These are phyloP conservation scores for Syritta pipiens DNA, from an alignment of 2,888 invertebrate genomes.

Conservation along the genomic window DNA sequence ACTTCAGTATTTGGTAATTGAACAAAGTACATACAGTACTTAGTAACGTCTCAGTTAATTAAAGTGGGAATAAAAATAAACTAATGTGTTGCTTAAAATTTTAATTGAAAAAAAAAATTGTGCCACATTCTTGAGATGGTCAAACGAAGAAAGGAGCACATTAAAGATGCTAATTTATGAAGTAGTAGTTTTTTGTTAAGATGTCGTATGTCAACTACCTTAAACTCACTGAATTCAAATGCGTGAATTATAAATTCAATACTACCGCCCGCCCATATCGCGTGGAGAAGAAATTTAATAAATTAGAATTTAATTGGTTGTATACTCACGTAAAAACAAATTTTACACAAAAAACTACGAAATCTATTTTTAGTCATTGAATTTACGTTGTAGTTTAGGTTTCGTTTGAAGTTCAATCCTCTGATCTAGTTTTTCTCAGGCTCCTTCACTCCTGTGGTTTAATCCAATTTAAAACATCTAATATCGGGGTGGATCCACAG, in stretches of 20 bases:
- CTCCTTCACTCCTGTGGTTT: too few relatives aligned
- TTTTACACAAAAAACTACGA: background rate
- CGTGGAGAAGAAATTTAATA: background rate
- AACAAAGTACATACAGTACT: too few relatives aligned
- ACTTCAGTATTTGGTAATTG: constrained; percentile 40
- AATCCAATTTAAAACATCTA: too few relatives aligned
- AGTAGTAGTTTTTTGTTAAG: constrained; percentile 1
- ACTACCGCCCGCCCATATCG: background rate
- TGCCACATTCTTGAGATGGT: too few relatives aligned
- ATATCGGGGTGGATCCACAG: too few relatives aligned
- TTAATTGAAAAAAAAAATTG: too few relatives aligned
- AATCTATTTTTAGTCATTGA: constrained; percentile 1
- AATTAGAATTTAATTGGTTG: constrained; percentile 17
- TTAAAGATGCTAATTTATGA: constrained; percentile 27
- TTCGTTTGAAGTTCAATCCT: too few relatives aligned
- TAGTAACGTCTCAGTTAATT: too few relatives aligned
- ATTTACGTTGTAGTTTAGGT: too few relatives aligned
- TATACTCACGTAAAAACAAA: constrained; percentile 1
- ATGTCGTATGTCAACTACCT: constrained; percentile 8
- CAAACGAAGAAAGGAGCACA: too few relatives aligned
- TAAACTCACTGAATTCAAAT: constrained; percentile 15
- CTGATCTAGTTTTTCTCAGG: too few relatives aligned
- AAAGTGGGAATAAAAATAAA: constrained; percentile 46
- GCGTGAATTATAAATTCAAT: constrained; percentile 7
- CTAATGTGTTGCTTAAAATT: constrained; percentile 1